These are phyloP conservation scores for Gryon sp. DNA, from an alignment of 1,140 invertebrate species.

Conservation along the genomic window DNA sequence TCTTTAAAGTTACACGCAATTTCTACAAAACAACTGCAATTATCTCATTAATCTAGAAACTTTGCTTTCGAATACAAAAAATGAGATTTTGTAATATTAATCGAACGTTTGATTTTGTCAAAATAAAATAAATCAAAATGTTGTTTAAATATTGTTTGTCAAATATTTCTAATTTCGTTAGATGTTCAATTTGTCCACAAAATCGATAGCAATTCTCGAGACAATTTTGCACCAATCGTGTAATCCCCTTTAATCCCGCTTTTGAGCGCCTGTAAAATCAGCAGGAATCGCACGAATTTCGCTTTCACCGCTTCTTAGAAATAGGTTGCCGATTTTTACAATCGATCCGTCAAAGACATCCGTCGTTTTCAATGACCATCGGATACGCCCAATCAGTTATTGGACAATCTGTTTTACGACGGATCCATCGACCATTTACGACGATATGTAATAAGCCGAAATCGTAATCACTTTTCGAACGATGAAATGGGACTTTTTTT, in stretches of 20 bases:
- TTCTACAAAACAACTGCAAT: constrained; percentile 57
- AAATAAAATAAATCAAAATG: too few relatives aligned
- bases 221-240: constrained; percentile 36
- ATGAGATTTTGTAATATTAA: background rate
- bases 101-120: constrained; percentile 20
- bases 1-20: constrained; percentile 52
- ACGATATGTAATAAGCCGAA: constrained; percentile 26
- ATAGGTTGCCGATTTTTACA: constrained; percentile 63
- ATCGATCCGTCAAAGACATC: constrained; percentile 69
- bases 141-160: too few relatives aligned
- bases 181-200: too few relatives aligned
- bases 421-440: constrained; percentile 54
- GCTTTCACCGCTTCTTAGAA: constrained; percentile 67
- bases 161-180: too few relatives aligned
- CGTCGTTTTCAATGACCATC: constrained; percentile 60
- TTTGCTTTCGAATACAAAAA: constrained; percentile 32
- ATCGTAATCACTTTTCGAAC: constrained; percentile 41
- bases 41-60: constrained; percentile 52
- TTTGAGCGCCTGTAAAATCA: constrained; percentile 58
- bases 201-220: constrained; percentile 47
- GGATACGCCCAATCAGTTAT: constrained; percentile 64
- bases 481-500: constrained; percentile 37
- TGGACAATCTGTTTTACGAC: constrained; percentile 59
- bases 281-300: constrained; percentile 55
- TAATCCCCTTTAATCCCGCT: constrained; percentile 58